Percentiles rank a stretch among this genome's conserved stretches.
phyloP scores from a whole-genome alignment of 2,797 vertebrate species.

The Malacoctenus gilli region DNA sequence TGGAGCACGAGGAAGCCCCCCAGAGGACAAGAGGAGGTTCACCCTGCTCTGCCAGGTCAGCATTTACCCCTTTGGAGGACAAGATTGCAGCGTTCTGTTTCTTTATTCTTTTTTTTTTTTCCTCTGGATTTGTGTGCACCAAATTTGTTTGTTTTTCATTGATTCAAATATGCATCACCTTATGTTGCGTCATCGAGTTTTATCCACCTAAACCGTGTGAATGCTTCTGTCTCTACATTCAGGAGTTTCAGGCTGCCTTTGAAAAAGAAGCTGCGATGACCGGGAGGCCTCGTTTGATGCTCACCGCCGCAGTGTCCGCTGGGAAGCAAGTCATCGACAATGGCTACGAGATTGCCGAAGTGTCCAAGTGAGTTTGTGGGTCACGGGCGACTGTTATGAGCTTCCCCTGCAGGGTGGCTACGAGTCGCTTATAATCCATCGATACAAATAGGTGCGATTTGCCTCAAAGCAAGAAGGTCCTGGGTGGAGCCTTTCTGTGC shows the following conservation, averaged over 20 bases:
- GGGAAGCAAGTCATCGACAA: constrained; percentile 68
- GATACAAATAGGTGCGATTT: no score
- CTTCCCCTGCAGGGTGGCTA: no score
- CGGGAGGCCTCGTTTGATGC: constrained; percentile 60
- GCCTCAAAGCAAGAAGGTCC: no score
- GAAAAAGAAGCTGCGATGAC: constrained; percentile 61
- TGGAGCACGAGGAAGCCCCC: constrained; percentile 81
- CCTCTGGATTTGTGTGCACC: neutral
- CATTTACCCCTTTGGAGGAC: no score
- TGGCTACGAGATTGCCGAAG: constrained; percentile 76
- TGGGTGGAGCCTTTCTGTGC: no score
- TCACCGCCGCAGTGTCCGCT: constrained; percentile 79
- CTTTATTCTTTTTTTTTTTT: neutral
- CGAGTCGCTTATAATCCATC: no score
- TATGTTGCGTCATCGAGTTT: no score
- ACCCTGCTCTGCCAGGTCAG: constrained; percentile 77
- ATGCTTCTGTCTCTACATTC: neutral
- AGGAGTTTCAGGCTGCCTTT: constrained; percentile 78
- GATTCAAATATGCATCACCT: neutral
- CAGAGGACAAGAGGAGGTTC: constrained; percentile 77
- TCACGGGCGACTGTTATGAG: neutral
- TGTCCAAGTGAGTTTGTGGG: constrained; percentile 73
- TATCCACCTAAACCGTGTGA: no score
- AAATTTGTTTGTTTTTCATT: neutral
- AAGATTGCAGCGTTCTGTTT: no score